A percentile compares a stretch with the other conserved stretches of the same genome.
phyloP scores from a whole-genome alignment of 2,113 vertebrate genomes.

The Romanogobio albipinnatus region DNA sequence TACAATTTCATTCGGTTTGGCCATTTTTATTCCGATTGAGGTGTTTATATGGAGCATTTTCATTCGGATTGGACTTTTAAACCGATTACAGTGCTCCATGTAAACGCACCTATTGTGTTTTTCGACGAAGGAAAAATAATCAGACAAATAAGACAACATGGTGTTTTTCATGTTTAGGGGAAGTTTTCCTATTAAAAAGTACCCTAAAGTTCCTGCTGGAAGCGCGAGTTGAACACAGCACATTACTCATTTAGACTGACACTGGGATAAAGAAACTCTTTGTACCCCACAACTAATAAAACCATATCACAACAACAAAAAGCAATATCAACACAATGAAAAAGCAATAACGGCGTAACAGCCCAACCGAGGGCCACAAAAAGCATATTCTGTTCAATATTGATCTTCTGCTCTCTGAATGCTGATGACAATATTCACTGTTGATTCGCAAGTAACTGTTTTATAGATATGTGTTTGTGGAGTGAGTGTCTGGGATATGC shows the following conservation, averaged over 20 bases:
- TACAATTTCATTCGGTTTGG: too few species aligned
- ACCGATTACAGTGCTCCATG: too few species aligned
- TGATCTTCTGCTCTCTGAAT: constrained; percentile 39
- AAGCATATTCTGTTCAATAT: constrained; percentile 35
- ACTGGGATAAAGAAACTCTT: constrained; percentile 43
- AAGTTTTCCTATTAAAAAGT: constrained; percentile 11
- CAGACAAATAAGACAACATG: background rate
- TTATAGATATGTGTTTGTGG: background rate
- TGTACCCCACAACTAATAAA: constrained; percentile 52
- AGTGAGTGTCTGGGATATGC: background rate
- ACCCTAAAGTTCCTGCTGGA: background rate
- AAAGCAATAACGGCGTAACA: constrained; percentile 54
- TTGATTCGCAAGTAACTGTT: constrained; percentile 46
- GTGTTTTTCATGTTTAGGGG: background rate
- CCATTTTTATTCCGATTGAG: too few species aligned
- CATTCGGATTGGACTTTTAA: too few species aligned
- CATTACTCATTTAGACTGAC: constrained; percentile 49
- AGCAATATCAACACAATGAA: constrained; percentile 64
- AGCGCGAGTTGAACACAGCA: background rate
- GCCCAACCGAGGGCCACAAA: constrained; percentile 37
- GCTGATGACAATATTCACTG: constrained; percentile 22
- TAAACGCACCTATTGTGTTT: too few species aligned
- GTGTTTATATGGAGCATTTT: too few species aligned
- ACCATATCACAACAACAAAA: constrained; percentile 56
- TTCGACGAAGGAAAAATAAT: background rate